phyloP scores from a whole-genome alignment of 2,888 invertebrate species.

The Chalcis sispes region DNA sequence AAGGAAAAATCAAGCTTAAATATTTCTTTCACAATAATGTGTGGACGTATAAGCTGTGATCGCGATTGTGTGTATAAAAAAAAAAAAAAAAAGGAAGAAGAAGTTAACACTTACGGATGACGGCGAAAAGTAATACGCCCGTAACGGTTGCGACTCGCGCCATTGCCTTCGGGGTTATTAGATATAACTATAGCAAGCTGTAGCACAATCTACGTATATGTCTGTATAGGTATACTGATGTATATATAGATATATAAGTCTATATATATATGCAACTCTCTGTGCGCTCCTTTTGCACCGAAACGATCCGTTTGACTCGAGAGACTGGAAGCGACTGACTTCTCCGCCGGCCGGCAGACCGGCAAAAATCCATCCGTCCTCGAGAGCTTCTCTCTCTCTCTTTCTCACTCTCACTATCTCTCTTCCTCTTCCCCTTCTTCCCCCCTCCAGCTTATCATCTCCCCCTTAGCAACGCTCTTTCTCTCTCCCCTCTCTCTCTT shows the following conservation, averaged over 20 bases:
- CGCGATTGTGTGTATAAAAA: too few species aligned
- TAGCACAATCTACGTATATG: background rate
- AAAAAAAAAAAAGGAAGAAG: background rate
- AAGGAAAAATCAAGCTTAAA: too few species aligned
- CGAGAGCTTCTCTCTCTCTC: slow-evolving; percentile 19
- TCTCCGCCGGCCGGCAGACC: slow-evolving; percentile 59
- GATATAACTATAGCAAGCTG: background rate
- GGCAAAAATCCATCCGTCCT: slow-evolving; percentile 58
- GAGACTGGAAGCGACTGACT: slow-evolving; percentile 72
- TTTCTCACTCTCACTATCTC: slow-evolving; percentile 21
- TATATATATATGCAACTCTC: background rate
- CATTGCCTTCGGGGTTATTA: slow-evolving; percentile 49
- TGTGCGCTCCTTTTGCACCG: background rate
- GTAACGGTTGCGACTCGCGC: slow-evolving; percentile 49
- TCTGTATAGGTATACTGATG: background rate
- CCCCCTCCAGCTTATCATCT: slow-evolving; percentile 55
- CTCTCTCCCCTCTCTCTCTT: background rate
- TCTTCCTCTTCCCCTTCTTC: slow-evolving; percentile 13
- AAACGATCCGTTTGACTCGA: slow-evolving; percentile 69
- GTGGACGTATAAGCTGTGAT: too few species aligned
- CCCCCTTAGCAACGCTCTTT: slow-evolving; percentile 44
- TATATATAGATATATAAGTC: slow-evolving; percentile 2
- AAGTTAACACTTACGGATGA: slow-evolving; percentile 62
- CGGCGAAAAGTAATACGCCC: slow-evolving; percentile 49
- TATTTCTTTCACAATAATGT: too few species aligned